Conservation (phyloP, 2,113 vertebrate species). For the Eclectus roratus region DNA sequence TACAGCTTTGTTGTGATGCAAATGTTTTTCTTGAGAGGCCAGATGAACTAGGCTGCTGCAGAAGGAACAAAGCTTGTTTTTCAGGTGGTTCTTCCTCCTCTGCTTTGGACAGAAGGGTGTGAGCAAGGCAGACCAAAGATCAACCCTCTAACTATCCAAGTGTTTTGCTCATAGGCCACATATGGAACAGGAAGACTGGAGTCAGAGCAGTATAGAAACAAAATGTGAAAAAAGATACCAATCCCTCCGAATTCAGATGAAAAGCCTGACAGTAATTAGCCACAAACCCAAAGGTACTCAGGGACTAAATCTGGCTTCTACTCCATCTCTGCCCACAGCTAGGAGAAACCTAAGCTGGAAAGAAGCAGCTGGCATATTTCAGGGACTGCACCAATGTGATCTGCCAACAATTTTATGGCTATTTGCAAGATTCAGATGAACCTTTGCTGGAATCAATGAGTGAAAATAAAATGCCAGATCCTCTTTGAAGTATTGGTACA, state of each 20-base stretch:
- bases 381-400: background rate
- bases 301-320: background rate
- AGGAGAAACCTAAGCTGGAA: constrained; percentile 18
- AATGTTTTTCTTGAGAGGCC: background rate
- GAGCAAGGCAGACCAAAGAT: background rate
- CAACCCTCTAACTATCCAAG: background rate
- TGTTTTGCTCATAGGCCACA: background rate
- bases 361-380: constrained; percentile 24
- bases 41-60: background rate
- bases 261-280: background rate
- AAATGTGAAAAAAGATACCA: background rate
- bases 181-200: background rate
- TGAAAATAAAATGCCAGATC: background rate
- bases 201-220: background rate
- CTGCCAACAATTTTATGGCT: constrained; percentile 20
- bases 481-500: constrained; percentile 23
- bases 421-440: constrained; percentile 14
- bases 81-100: background rate
- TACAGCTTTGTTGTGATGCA: background rate
- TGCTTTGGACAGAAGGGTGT: background rate
- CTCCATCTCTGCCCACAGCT: background rate
- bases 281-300: background rate
- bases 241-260: background rate
- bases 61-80: background rate
- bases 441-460: background rate